A percentile compares a stretch with the other conserved stretches of the same genome.
Conservation (phyloP, 2,888 invertebrate genomes). For the Polyploca ridens region DNA sequence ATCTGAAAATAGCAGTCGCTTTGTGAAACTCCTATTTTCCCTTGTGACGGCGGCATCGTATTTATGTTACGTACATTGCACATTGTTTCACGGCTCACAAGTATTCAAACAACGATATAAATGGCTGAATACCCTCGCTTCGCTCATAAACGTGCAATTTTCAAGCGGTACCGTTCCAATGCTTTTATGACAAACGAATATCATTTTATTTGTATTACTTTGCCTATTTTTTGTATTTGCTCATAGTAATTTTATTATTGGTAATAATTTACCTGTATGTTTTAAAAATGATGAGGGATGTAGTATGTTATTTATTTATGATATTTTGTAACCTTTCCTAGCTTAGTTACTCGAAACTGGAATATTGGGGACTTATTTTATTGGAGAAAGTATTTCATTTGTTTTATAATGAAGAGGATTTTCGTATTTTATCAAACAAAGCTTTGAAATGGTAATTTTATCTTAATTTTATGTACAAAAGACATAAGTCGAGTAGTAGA, state of each 20-base stretch:
- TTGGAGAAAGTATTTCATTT: no score
- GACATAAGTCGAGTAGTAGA: no score
- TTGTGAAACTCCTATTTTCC: background rate
- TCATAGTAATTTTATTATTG: background rate
- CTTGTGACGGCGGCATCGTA: conserved; percentile 20
- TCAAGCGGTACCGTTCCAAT: conserved; percentile 24
- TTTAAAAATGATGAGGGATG: background rate
- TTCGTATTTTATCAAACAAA: no score
- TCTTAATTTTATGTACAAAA: no score
- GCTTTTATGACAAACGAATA: conserved; percentile 16
- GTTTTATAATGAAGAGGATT: no score
- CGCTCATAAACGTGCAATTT: conserved; percentile 23
- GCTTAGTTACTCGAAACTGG: no score
- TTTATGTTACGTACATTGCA: background rate
- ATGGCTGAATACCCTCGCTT: conserved; percentile 21
- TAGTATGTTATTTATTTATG: background rate
- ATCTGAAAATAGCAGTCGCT: background rate
- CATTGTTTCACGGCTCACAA: conserved; percentile 29
- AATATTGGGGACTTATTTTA: no score
- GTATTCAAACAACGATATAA: conserved; percentile 32
- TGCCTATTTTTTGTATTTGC: background rate
- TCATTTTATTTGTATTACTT: conserved; percentile 11
- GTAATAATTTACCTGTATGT: no score
- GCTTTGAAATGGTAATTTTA: no score
- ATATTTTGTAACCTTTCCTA: no score